Percentiles rank a stretch among this genome's conserved stretches.
Conservation (phyloP, 2,113 vertebrate species). For the Hassar affinis region DNA sequence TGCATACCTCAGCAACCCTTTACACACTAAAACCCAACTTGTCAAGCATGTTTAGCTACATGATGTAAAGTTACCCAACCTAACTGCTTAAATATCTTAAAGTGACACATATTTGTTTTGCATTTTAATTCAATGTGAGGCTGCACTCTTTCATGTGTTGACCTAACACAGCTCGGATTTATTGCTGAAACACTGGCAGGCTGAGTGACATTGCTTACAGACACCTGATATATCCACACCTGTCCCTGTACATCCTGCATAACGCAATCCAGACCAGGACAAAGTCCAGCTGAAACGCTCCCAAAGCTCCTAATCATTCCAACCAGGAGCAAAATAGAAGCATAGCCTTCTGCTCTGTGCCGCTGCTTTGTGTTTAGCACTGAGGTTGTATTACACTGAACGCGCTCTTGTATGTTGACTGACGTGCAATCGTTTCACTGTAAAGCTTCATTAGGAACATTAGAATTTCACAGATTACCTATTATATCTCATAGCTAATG, state of each 20-base stretch:
- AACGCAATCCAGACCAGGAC: slow-evolving; percentile 5
- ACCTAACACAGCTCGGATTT: not conserved
- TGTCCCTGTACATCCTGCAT: slow-evolving; percentile 36
- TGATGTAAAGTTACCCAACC: no score
- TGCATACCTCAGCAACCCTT: not conserved
- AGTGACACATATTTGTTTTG: not conserved
- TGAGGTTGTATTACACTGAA: not conserved
- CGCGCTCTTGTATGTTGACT: not conserved
- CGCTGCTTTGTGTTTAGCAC: not conserved
- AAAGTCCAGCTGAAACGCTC: slow-evolving; percentile 7
- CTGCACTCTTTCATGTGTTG: slow-evolving; percentile 3
- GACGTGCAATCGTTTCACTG: not conserved
- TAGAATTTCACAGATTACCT: not conserved
- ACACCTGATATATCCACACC: slow-evolving; percentile 44
- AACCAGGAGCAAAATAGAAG: slow-evolving; percentile 33
- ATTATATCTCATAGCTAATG: not conserved
- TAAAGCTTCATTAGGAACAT: not conserved
- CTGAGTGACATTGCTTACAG: slow-evolving; percentile 30
- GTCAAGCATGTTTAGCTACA: no score
- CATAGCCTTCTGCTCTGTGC: slow-evolving; percentile 3
- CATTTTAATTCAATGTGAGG: not conserved
- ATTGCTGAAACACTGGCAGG: slow-evolving; percentile 1
- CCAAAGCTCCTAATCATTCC: slow-evolving; percentile 45
- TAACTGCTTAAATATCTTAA: not conserved
- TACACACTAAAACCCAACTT: not conserved